Evolutionary conservation across 2,888 invertebrate genomes (phyloP).

Genomic region (Nudaria mundana): DNA sequence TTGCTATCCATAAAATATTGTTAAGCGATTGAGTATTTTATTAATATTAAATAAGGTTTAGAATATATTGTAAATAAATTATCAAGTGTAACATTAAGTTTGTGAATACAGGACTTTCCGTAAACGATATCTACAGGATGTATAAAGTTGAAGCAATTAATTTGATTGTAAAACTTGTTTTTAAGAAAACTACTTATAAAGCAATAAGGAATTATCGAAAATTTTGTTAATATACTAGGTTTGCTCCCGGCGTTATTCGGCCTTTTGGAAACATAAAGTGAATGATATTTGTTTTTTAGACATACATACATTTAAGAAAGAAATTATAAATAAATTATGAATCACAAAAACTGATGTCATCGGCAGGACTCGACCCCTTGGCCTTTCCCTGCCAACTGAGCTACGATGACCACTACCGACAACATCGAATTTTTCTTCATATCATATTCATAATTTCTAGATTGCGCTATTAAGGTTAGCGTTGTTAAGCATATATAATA

Average conservation of each 20-base stretch:
- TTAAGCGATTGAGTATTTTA: slow-evolving; percentile 7
- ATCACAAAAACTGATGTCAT: no score
- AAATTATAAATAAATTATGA: no score
- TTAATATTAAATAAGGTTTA: neutral
- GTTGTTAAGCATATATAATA: no score
- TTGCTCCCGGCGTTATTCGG: slow-evolving; percentile 3
- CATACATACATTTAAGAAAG: no score
- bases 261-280: slow-evolving; percentile 7
- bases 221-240: slow-evolving; percentile 5
- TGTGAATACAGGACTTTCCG: slow-evolving; percentile 21
- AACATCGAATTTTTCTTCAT: no score
- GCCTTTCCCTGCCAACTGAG: no score
- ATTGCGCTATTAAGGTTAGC: no score
- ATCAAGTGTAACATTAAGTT: slow-evolving; percentile 2
- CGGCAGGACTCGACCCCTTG: no score
- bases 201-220: slow-evolving; percentile 9
- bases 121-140: slow-evolving; percentile 11
- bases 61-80: neutral
- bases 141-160: slow-evolving; percentile 7
- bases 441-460: no score
- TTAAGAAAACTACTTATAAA: slow-evolving; percentile 4
- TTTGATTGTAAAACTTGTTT: slow-evolving; percentile 8
- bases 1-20: neutral
- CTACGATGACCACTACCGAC: no score
- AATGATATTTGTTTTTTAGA: slow-evolving; percentile 3